A percentile compares a stretch with the other conserved stretches of the same genome.
These are phyloP conservation scores for Graphium colonna DNA, from an alignment of 2,888 invertebrate species.

Conservation along the genomic window DNA sequence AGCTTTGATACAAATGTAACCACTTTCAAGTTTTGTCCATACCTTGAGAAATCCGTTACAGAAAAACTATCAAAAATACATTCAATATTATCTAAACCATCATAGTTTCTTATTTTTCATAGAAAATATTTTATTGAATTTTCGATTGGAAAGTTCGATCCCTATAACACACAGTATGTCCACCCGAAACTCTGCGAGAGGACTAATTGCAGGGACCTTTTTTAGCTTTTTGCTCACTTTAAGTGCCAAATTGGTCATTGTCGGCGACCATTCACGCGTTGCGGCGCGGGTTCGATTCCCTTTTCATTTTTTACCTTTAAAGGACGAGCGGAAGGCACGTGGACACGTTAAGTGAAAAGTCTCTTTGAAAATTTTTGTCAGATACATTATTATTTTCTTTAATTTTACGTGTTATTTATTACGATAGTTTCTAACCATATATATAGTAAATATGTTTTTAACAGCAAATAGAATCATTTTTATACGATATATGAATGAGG, in stretches of 20 bases:
- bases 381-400: too few species aligned
- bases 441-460: too few species aligned
- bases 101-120: too few species aligned
- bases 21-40: too few species aligned
- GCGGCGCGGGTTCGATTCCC: conserved; percentile 15
- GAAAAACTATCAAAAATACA: too few species aligned
- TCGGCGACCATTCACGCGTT: conserved; percentile 51
- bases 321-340: conserved; percentile 9
- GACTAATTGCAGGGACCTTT: conserved; percentile 56
- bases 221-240: conserved; percentile 55
- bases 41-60: too few species aligned
- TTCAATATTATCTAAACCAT: too few species aligned
- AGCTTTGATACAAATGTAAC: too few species aligned
- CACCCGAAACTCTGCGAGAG: conserved; percentile 38
- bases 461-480: too few species aligned
- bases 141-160: not conserved
- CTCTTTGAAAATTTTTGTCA: not conserved
- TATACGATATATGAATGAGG: too few species aligned
- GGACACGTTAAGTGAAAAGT: conserved; percentile 2
- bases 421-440: too few species aligned
- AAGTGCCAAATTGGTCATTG: conserved; percentile 75
- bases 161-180: not conserved
- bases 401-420: too few species aligned
- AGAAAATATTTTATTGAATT: not conserved
- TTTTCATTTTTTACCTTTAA: conserved; percentile 4